These are phyloP conservation scores for Pterocles gutturalis DNA, from an alignment of 2,113 vertebrate species.

Conservation along the genomic window DNA sequence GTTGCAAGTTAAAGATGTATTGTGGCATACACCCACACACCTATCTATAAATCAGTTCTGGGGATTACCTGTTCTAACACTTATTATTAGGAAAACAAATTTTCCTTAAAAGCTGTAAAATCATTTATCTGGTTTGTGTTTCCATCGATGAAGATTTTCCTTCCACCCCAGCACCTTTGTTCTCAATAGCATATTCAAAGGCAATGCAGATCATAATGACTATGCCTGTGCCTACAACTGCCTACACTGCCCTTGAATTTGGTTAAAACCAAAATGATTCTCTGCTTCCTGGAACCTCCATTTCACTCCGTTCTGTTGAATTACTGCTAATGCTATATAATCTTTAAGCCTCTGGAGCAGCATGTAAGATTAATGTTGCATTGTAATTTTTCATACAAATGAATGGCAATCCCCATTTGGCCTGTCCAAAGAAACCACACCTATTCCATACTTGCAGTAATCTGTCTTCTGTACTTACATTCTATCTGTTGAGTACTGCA, in stretches of 20 bases:
- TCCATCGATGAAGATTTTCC: not conserved
- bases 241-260: not conserved
- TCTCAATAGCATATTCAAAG: not conserved
- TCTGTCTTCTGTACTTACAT: not conserved
- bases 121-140: not conserved
- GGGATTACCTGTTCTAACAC: not conserved
- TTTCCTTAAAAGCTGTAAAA: not conserved
- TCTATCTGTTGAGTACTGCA: not conserved
- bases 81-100: not conserved
- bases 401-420: not conserved
- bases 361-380: not conserved
- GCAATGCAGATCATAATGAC: not conserved
- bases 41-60: not conserved
- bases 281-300: not conserved
- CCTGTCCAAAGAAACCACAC: not conserved
- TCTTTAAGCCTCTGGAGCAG: not conserved
- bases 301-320: not conserved
- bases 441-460: not conserved
- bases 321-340: not conserved
- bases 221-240: not conserved
- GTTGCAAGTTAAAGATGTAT: not conserved
- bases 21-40: not conserved
- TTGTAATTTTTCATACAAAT: not conserved
- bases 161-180: not conserved
- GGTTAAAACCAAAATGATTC: not conserved